Percentiles rank a stretch among this genome's conserved stretches.
Conservation (phyloP, 2,888 invertebrate species). For the Phyllotreta striolata region DNA sequence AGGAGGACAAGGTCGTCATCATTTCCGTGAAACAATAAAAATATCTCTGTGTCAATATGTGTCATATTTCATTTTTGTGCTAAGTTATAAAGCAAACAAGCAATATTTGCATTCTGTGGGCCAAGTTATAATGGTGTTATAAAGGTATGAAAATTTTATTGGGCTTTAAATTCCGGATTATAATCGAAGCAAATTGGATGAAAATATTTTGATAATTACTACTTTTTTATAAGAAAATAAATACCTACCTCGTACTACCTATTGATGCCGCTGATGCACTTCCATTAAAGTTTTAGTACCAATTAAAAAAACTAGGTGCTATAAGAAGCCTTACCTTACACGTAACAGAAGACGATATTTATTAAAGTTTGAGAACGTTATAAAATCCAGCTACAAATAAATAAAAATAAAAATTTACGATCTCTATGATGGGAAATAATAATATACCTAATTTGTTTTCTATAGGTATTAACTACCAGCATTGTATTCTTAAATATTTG, state of each 20-base stretch:
- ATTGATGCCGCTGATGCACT: background rate
- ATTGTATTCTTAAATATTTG: slow-evolving; percentile 11
- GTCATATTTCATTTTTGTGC: too few species aligned
- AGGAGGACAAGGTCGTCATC: too few species aligned
- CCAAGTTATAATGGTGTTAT: too few species aligned
- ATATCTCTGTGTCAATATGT: too few species aligned
- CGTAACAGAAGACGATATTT: slow-evolving; percentile 2
- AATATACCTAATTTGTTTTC: slow-evolving; percentile 15
- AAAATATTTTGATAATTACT: background rate
- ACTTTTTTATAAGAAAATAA: slow-evolving; percentile 9
- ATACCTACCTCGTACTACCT: slow-evolving; percentile 10
- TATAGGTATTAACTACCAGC: slow-evolving; percentile 9
- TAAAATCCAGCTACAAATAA: slow-evolving; percentile 14
- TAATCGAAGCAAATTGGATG: too few species aligned
- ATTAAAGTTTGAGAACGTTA: slow-evolving; percentile 13
- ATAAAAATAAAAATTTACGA: slow-evolving; percentile 18
- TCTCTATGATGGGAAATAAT: slow-evolving; percentile 17
- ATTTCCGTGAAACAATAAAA: too few species aligned
- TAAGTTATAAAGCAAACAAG: too few species aligned
- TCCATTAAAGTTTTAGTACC: slow-evolving; percentile 13
- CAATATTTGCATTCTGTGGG: too few species aligned
- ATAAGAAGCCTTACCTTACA: background rate
- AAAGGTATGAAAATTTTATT: too few species aligned
- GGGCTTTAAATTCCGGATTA: too few species aligned
- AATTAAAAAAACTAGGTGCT: slow-evolving; percentile 10